Evolutionary conservation across 1,140 invertebrate genomes (phyloP), one percentile per base, ranked within the genome.

Genomic region (Panonychus citri): DNA sequence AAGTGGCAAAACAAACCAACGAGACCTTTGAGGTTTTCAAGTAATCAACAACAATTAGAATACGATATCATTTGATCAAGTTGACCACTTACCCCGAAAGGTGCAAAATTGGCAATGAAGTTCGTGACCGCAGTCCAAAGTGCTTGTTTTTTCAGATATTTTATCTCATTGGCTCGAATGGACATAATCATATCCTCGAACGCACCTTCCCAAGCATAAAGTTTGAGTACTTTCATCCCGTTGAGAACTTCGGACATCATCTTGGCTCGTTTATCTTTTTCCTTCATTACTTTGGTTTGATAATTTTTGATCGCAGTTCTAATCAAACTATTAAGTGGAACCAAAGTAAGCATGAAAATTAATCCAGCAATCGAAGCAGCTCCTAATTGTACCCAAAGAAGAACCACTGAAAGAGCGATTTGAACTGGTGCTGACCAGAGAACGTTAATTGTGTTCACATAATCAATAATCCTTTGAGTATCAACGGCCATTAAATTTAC

Each of bases 331-430:
- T 76, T 76, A 30, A 75, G 25, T 10, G 73, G 73, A 10, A 75
- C 62, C 42, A 75, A 46, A 12, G 73, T 24, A 43, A 91, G 79
- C 86, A 96, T 90, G 8, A 95, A 82, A 51, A 80, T 81, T 25
- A 96, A 70, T 43, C 89, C 89, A 40, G 90, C 83, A 3, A 96
- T 69, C 7, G 93, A 85, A n/a, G 68, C 59, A 19, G 55, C 54
- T 17, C 71, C 69, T 7, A 77, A 58, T 26, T 67, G 63, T n/a
- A 65, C 54, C 61, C 68, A 75, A 10, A 77, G 66, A 53, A 75
- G 67, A n/a, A 64, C 62, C 8, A 73, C 39, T 15, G 66, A 64
- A 3, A 73, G 27, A 19, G 58, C 48, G 10, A 72, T 68, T 55
- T 71, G 67, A 8, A 73, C 27, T 1, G 69, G 65, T n/a, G 63